Evolutionary conservation across 2,888 invertebrate genomes (phyloP).

Genomic region (Cremastinae sp.): DNA sequence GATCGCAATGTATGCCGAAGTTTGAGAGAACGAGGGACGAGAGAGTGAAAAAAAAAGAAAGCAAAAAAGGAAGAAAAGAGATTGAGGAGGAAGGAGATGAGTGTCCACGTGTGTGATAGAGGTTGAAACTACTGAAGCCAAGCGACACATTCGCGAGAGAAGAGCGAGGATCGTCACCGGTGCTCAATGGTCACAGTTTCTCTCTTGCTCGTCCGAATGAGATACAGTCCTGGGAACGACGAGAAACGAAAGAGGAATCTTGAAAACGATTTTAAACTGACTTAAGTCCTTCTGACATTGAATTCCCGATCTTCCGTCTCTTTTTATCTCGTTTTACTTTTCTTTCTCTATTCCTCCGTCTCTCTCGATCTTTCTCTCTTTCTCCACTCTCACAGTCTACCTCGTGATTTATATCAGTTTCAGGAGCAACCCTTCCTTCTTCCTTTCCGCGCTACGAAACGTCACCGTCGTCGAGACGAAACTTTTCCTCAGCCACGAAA

Average conservation of each 20-base stretch:
- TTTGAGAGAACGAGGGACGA: background rate
- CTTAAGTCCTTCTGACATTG: background rate
- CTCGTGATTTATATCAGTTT: background rate
- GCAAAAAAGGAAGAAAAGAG: background rate
- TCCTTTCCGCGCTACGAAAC: constrained; percentile 20
- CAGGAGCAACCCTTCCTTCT: background rate
- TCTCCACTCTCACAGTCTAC: background rate
- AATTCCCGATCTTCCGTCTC: background rate
- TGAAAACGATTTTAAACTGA: too few species aligned
- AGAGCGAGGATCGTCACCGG: background rate
- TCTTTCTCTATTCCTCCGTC: constrained; percentile 20
- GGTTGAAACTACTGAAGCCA: background rate
- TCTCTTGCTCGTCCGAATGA: background rate
- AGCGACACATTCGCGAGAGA: background rate
- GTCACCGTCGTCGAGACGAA: constrained; percentile 24
- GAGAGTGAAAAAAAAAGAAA: constrained; percentile 4
- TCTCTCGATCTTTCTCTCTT: constrained; percentile 12
- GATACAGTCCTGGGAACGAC: too few species aligned
- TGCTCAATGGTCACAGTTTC: background rate
- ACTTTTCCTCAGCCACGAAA: too few species aligned
- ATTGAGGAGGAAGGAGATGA: background rate
- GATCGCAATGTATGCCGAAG: background rate
- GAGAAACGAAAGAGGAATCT: background rate
- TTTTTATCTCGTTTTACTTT: constrained; percentile 13
- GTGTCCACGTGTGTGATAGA: background rate